Percentiles rank a stretch among this genome's conserved stretches.
Conservation (phyloP, 92 coral and sea anemone genomes). For the Desmophyllum pertusum region DNA sequence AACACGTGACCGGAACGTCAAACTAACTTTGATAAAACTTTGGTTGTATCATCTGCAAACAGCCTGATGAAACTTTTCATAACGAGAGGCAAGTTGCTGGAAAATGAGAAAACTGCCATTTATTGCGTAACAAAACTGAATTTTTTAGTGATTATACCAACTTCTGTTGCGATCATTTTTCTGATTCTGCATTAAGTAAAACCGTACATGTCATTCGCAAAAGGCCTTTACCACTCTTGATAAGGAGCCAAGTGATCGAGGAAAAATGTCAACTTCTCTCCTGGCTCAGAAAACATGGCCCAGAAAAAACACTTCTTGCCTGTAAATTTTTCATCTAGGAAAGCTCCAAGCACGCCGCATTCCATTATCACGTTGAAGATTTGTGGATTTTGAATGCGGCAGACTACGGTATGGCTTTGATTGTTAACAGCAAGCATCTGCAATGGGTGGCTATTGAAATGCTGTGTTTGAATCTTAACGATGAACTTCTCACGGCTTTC, state of each 20-base stretch:
- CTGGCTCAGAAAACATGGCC: conserved; percentile 55
- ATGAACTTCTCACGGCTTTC: conserved; percentile 53
- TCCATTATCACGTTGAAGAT: conserved; percentile 71
- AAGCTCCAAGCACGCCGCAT: conserved; percentile 78
- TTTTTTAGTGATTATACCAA: neutral
- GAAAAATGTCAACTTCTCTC: conserved; percentile 52
- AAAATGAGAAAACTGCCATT: too few relatives aligned
- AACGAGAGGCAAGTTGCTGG: too few relatives aligned
- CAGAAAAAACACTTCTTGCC: conserved; percentile 64
- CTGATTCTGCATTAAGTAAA: neutral
- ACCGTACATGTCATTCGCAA: neutral
- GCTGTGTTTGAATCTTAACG: conserved; percentile 67
- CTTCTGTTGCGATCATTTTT: neutral
- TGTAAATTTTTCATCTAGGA: conserved; percentile 38
- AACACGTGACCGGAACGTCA: too few relatives aligned
- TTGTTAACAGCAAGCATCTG: conserved; percentile 53
- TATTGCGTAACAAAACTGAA: neutral
- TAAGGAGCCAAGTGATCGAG: conserved; percentile 61
- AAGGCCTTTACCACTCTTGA: conserved; percentile 65
- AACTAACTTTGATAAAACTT: too few relatives aligned
- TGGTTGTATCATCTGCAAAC: too few relatives aligned
- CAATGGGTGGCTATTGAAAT: conserved; percentile 62
- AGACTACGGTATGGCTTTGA: conserved; percentile 47
- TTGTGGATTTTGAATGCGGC: conserved; percentile 65
- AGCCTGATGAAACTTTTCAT: too few relatives aligned